phyloP scores from a whole-genome alignment of 2,888 invertebrate species.

The Helleia helle region DNA sequence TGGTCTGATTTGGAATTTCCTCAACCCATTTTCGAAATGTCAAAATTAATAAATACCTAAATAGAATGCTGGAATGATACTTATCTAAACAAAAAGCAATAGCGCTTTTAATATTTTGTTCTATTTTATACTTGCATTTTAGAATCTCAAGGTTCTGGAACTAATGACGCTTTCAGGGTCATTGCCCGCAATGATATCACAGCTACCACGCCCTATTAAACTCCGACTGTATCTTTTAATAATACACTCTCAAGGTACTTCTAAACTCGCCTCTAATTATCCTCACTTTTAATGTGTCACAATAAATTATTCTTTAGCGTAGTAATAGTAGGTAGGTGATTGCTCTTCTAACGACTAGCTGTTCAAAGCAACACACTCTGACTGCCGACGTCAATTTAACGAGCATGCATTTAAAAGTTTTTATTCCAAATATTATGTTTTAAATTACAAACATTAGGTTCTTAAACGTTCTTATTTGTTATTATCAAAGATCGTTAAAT shows the following conservation, averaged over 20 bases:
- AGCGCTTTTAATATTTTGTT: slow-evolving; percentile 38
- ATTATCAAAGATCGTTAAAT: neutral
- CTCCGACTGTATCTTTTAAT: slow-evolving; percentile 23
- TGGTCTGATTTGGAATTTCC: slow-evolving; percentile 36
- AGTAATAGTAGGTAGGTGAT: neutral
- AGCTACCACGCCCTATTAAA: slow-evolving; percentile 40
- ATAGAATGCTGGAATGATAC: slow-evolving; percentile 56
- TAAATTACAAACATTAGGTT: slow-evolving; percentile 2
- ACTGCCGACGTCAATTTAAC: neutral
- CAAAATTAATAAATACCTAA: slow-evolving; percentile 47
- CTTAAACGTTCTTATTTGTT: neutral
- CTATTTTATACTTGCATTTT: slow-evolving; percentile 46
- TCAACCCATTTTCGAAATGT: slow-evolving; percentile 46
- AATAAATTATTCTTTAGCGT: neutral
- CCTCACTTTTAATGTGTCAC: slow-evolving; percentile 35
- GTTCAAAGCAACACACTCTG: neutral
- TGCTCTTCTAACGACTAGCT: neutral
- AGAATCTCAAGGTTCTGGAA: slow-evolving; percentile 32
- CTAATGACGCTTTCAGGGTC: slow-evolving; percentile 27
- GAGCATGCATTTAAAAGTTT: neutral
- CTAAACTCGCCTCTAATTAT: slow-evolving; percentile 29
- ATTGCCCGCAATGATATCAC: slow-evolving; percentile 46
- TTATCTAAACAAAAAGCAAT: slow-evolving; percentile 38
- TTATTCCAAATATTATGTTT: too few relatives aligned
- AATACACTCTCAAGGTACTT: slow-evolving; percentile 19